phyloP scores from a whole-genome alignment of 1,140 invertebrate genomes.

The Magallana ariakensis region DNA sequence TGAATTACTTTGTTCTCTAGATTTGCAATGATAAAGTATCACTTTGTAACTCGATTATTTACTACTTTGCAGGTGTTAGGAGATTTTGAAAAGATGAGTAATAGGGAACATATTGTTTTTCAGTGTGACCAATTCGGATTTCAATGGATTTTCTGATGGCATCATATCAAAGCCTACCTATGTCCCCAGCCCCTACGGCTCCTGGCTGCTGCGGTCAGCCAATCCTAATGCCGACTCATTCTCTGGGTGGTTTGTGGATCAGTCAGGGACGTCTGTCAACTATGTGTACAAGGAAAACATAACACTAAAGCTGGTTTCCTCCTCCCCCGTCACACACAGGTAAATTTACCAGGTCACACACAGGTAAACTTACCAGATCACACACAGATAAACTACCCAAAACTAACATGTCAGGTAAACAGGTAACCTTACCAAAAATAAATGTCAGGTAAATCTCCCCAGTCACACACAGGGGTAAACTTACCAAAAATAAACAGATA shows the following conservation, averaged over 20 bases:
- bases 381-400: too few species aligned
- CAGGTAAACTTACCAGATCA: too few species aligned
- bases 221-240: constrained; percentile 60
- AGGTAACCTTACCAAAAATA: too few species aligned
- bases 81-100: too few species aligned
- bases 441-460: too few species aligned
- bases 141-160: constrained; percentile 50
- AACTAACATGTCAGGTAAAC: too few species aligned
- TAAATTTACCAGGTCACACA: constrained; percentile 13
- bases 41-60: too few species aligned
- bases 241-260: constrained; percentile 60
- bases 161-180: constrained; percentile 56
- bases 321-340: constrained; percentile 54
- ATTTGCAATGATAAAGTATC: too few species aligned
- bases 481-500: not conserved
- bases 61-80: too few species aligned
- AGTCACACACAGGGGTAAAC: too few species aligned
- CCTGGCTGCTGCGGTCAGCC: constrained; percentile 58
- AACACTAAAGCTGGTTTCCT: constrained; percentile 28
- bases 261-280: constrained; percentile 42
- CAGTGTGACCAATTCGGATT: constrained; percentile 60
- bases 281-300: constrained; percentile 49
- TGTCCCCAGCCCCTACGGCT: constrained; percentile 63
- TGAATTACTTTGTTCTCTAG: too few species aligned
- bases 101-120: not conserved